A percentile compares a stretch with the other conserved stretches of the same genome.
These are phyloP conservation scores for Scomber colias DNA, from an alignment of 2,113 vertebrate genomes.

Conservation along the genomic window DNA sequence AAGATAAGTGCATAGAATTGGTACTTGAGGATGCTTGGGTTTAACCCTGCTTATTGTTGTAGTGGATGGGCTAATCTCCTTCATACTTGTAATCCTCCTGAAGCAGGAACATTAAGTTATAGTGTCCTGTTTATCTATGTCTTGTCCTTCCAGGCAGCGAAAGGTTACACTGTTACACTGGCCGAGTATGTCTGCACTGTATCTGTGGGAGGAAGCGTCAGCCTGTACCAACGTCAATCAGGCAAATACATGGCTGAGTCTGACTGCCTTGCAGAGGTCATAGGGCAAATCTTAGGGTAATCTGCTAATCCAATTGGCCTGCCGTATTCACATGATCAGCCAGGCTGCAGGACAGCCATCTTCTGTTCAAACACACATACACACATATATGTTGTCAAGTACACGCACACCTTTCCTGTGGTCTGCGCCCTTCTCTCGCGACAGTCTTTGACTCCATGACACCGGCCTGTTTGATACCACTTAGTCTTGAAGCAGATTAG, in stretches of 20 bases:
- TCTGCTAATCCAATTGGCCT: slow-evolving; percentile 86
- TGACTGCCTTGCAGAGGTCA: slow-evolving; percentile 77
- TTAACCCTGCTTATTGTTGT: slow-evolving; percentile 75
- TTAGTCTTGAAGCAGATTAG: slow-evolving; percentile 80
- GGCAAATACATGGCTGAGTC: slow-evolving; percentile 70
- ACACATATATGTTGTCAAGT: slow-evolving; percentile 26
- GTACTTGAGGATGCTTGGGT: slow-evolving; percentile 54
- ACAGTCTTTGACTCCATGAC: slow-evolving; percentile 70
- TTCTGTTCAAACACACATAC: slow-evolving; percentile 60
- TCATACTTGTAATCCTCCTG: slow-evolving; percentile 78
- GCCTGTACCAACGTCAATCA: slow-evolving; percentile 65
- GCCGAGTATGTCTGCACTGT: neutral
- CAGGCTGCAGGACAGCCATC: slow-evolving; percentile 57
- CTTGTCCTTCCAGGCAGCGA: slow-evolving; percentile 68
- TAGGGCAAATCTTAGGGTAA: slow-evolving; percentile 82
- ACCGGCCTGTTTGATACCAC: slow-evolving; percentile 72
- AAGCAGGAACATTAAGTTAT: slow-evolving; percentile 72
- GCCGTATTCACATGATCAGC: slow-evolving; percentile 83
- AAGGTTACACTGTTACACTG: slow-evolving; percentile 51
- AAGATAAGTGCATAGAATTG: slow-evolving; percentile 52
- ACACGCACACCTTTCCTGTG: slow-evolving; percentile 22
- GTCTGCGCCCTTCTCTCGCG: slow-evolving; percentile 42
- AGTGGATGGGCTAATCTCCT: slow-evolving; percentile 71
- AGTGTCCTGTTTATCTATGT: slow-evolving; percentile 62
- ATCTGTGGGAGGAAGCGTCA: slow-evolving; percentile 51